Percentiles rank a stretch among this genome's conserved stretches.
Conservation (phyloP, 2,113 vertebrate genomes). For the Grantiella picta region DNA sequence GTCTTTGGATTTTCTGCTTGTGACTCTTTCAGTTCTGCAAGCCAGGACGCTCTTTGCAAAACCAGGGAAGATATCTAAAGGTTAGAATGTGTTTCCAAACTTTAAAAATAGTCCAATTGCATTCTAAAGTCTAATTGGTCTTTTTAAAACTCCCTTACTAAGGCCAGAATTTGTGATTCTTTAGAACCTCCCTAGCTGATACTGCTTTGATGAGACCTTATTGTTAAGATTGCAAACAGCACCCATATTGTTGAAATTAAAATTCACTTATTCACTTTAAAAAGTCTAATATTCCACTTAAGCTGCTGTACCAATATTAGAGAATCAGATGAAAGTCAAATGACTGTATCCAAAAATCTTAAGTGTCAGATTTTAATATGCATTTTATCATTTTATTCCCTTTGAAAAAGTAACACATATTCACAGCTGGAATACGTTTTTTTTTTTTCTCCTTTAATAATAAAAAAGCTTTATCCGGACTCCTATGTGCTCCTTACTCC, state of each 20-base stretch:
- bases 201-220: background rate
- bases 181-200: background rate
- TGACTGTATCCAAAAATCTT: background rate
- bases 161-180: background rate
- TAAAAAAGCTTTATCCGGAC: background rate
- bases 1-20: conserved; percentile 22
- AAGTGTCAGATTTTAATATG: conserved; percentile 57
- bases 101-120: background rate
- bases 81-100: background rate
- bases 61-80: background rate
- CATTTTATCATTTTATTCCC: conserved; percentile 14
- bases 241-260: background rate
- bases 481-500: background rate
- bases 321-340: conserved; percentile 35
- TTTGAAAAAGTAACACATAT: conserved; percentile 18
- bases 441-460: conserved; percentile 13
- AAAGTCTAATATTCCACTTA: background rate
- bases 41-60: background rate
- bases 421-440: conserved; percentile 17
- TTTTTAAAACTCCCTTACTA: background rate
- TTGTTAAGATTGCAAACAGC: background rate
- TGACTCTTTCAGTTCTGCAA: conserved; percentile 2
- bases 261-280: background rate
- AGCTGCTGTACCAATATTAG: background rate
- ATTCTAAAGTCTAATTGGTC: background rate